Evolutionary conservation across 2,113 vertebrate species (phyloP).

Genomic region (Elgaria multicarinata): DNA sequence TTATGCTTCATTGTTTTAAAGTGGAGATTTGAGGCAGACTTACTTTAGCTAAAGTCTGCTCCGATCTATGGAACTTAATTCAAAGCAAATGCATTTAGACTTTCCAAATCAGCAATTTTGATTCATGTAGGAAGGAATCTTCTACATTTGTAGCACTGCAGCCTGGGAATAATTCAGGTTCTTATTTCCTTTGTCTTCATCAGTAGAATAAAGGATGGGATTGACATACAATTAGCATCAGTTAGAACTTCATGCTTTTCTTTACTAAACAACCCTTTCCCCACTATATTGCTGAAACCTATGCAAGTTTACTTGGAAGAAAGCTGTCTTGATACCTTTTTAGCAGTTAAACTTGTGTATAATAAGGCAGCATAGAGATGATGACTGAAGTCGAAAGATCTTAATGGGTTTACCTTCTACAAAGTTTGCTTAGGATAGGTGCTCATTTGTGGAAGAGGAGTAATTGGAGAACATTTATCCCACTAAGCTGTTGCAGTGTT

Average conservation of each 20-base stretch:
- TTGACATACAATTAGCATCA: not conserved
- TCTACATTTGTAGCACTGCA: not conserved
- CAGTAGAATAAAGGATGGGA: not conserved
- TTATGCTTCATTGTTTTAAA: not conserved
- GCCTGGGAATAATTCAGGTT: not conserved
- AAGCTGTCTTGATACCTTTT: no score
- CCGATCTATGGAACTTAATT: not conserved
- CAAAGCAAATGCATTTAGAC: not conserved
- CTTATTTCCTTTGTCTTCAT: not conserved
- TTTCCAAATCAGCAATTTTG: not conserved
- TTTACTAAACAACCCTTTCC: not conserved
- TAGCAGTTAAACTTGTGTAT: no score
- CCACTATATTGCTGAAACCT: not conserved
- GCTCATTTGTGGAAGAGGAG: not conserved
- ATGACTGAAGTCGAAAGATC: not conserved
- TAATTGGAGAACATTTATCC: not conserved
- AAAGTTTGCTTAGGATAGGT: not conserved
- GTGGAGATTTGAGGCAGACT: not conserved
- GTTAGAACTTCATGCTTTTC: not conserved
- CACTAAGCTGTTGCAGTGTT: fast-evolving
- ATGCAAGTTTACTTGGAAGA: not conserved
- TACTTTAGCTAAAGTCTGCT: not conserved
- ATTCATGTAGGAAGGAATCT: not conserved
- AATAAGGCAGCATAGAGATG: no score
- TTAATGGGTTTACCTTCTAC: not conserved